These are phyloP conservation scores for Gephyroberyx darwinii DNA, from an alignment of 2,797 vertebrate species.

Conservation along the genomic window DNA sequence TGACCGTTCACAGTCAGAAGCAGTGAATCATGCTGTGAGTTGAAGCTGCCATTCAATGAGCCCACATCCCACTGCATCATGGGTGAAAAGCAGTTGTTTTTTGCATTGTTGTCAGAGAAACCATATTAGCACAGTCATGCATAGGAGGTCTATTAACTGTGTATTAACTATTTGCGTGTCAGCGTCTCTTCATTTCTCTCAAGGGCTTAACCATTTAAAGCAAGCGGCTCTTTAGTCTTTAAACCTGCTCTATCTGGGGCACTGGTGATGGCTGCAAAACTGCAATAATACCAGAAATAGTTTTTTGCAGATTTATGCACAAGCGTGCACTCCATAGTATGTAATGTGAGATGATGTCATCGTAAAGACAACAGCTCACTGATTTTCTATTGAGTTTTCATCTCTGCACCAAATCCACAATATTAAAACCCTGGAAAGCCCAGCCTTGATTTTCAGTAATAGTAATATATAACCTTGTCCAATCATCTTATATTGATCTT, in stretches of 20 bases:
- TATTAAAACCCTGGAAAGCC: background rate
- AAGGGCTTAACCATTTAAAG: background rate
- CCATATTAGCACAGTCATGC: too few species aligned
- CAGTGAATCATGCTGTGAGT: too few species aligned
- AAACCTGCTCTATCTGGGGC: constrained; percentile 21
- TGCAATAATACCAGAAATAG: constrained; percentile 10
- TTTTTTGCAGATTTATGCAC: constrained; percentile 8
- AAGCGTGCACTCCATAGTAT: background rate
- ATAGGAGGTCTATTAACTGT: too few species aligned
- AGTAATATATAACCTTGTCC: background rate
- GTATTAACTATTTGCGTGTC: too few species aligned
- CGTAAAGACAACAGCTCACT: constrained; percentile 13
- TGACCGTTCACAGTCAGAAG: too few species aligned
- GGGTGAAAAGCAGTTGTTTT: background rate
- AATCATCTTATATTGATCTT: background rate
- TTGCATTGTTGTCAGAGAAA: background rate
- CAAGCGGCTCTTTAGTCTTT: background rate
- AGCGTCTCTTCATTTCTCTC: too few species aligned
- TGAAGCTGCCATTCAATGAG: too few species aligned
- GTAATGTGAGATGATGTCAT: constrained; percentile 55
- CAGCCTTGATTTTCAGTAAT: background rate
- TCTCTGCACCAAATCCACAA: too few species aligned
- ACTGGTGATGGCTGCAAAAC: background rate
- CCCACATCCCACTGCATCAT: too few species aligned
- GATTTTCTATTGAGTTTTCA: too few species aligned